A percentile compares a stretch with the other conserved stretches of the same genome.
These are phyloP conservation scores for Piezodorus guildinii DNA, from an alignment of 1,140 invertebrate species.

Conservation along the genomic window DNA sequence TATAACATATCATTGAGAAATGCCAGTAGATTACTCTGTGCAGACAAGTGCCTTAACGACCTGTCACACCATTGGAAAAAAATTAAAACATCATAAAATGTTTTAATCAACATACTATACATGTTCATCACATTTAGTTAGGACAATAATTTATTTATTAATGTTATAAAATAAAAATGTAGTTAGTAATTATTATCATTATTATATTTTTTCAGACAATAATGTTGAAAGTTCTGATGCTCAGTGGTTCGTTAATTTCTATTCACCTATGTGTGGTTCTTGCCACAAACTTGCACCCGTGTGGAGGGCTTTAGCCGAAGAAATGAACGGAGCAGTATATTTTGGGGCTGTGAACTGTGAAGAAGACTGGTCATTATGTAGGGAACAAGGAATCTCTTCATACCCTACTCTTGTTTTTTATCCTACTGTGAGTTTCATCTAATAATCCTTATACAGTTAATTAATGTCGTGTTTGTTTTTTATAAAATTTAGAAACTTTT, in stretches of 20 bases:
- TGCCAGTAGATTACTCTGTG: no score
- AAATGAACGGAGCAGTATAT: slow-evolving; percentile 55
- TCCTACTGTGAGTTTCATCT: slow-evolving; percentile 25
- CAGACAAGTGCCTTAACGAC: no score
- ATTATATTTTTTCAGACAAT: slow-evolving; percentile 42
- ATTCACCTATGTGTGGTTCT: slow-evolving; percentile 71
- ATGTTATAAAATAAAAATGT: no score
- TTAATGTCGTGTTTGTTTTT: no score
- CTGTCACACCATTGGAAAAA: no score
- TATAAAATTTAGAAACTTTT: no score
- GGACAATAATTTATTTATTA: no score
- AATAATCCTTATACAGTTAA: no score
- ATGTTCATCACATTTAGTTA: no score
- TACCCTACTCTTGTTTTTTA: slow-evolving; percentile 59
- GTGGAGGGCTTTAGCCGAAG: slow-evolving; percentile 65
- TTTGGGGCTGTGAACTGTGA: slow-evolving; percentile 74
- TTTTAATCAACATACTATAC: no score
- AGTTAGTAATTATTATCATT: slow-evolving; percentile 16
- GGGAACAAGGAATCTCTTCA: slow-evolving; percentile 46
- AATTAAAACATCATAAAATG: no score
- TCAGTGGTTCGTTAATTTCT: slow-evolving; percentile 77
- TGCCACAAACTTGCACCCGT: slow-evolving; percentile 66
- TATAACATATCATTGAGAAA: no score
- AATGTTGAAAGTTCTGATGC: slow-evolving; percentile 48
- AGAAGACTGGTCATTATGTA: slow-evolving; percentile 59